Conservation (phyloP, 2,888 invertebrate species). For the Slavum lentiscoides region DNA sequence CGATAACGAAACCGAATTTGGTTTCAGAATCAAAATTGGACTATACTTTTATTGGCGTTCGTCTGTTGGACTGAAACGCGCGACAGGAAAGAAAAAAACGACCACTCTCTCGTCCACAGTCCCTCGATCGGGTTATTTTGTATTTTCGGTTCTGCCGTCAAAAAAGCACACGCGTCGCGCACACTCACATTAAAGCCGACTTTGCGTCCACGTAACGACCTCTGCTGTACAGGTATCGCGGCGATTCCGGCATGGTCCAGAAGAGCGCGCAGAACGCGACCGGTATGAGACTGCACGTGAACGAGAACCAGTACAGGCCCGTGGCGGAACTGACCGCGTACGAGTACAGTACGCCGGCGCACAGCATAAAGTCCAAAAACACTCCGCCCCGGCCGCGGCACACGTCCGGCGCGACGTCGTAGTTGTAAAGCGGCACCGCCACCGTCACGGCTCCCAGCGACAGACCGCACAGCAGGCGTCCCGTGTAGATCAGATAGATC, state of each 20-base stretch:
- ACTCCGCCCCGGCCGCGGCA: constrained; percentile 62
- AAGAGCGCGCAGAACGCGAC: constrained; percentile 54
- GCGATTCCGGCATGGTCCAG: constrained; percentile 56
- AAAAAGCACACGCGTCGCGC: too few relatives aligned
- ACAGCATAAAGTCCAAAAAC: constrained; percentile 62
- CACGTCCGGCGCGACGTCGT: constrained; percentile 61
- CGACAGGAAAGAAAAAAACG: too few relatives aligned
- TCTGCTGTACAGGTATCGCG: constrained; percentile 55
- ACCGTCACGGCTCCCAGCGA: constrained; percentile 60
- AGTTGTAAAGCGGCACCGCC: constrained; percentile 60
- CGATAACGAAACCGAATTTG: too few relatives aligned
- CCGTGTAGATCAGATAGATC: constrained; percentile 54
- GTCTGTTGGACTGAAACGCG: too few relatives aligned
- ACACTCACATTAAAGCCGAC: constrained; percentile 29
- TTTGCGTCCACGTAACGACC: constrained; percentile 54
- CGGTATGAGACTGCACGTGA: constrained; percentile 48
- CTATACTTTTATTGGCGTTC: too few relatives aligned
- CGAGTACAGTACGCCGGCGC: constrained; percentile 61
- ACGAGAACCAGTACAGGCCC: constrained; percentile 59
- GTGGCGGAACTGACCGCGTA: constrained; percentile 60
- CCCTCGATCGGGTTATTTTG: too few relatives aligned
- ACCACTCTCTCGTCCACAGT: too few relatives aligned
- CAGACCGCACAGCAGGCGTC: constrained; percentile 60
- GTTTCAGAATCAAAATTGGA: too few relatives aligned
- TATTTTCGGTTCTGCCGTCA: too few relatives aligned